phyloP scores from a whole-genome alignment of 2,888 invertebrate genomes.

The Polydrusus cervinus region DNA sequence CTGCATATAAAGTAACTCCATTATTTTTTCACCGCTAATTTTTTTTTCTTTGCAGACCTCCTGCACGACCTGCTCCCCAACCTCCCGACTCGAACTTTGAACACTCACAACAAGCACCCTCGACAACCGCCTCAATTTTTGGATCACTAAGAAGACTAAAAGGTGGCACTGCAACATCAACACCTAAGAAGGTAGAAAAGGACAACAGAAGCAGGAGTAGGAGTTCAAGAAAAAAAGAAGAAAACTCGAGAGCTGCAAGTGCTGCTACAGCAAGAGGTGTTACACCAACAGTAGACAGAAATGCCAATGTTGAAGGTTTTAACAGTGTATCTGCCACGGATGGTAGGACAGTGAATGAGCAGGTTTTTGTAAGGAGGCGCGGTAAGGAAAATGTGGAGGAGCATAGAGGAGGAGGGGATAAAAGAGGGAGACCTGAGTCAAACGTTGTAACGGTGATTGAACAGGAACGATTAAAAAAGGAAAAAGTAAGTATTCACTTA shows the following conservation, averaged over 20 bases:
- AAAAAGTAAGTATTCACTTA: conserved; percentile 18
- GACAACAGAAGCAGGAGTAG: conserved; percentile 6
- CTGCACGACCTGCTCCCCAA: conserved; percentile 26
- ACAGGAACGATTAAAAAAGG: neutral
- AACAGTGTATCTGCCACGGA: neutral
- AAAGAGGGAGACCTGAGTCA: neutral
- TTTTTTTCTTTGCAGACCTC: conserved; percentile 22
- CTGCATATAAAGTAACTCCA: neutral
- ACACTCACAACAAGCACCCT: neutral
- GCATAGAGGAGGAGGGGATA: neutral
- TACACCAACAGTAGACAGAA: conserved; percentile 22
- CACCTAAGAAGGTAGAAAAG: conserved; percentile 79
- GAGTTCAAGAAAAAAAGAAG: neutral
- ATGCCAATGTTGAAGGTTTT: conserved; percentile 29
- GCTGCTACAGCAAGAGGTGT: neutral
- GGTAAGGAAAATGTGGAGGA: conserved; percentile 39
- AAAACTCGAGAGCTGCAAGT: neutral
- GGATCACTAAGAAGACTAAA: conserved; percentile 41
- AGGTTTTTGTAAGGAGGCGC: conserved; percentile 13
- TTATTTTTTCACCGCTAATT: neutral
- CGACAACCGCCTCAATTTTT: conserved; percentile 34
- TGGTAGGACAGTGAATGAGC: neutral
- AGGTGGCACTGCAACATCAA: conserved; percentile 78
- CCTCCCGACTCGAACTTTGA: conserved; percentile 5
- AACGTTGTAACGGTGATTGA: neutral